phyloP scores from a whole-genome alignment of 2,888 invertebrate genomes.

The Amblyjoppa proteus region DNA sequence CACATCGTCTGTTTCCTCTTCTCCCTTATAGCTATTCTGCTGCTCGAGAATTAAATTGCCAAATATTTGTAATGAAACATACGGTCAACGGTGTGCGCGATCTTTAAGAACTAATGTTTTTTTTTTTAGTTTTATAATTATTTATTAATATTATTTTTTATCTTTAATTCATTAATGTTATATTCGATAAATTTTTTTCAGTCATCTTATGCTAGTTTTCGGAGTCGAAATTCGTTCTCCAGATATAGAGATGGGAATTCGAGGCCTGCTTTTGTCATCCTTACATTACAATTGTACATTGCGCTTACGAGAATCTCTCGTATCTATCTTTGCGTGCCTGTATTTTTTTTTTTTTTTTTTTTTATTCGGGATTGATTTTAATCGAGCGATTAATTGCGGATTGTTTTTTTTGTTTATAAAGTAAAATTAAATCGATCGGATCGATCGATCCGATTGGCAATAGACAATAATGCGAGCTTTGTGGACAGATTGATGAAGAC shows the following conservation, averaged over 20 bases:
- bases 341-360: background rate
- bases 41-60: conserved; percentile 79
- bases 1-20: conserved; percentile 85
- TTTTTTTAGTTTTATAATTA: conserved; percentile 27
- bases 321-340: background rate
- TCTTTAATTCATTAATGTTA: conserved; percentile 24
- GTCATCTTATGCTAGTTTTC: conserved; percentile 8
- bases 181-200: conserved; percentile 11
- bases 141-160: conserved; percentile 28
- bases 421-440: conserved; percentile 19
- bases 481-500: conserved; percentile 28
- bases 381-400: background rate
- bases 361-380: background rate
- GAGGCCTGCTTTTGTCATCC: background rate
- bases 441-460: background rate
- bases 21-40: conserved; percentile 84
- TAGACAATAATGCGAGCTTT: conserved; percentile 24
- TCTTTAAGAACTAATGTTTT: conserved; percentile 60
- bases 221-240: background rate
- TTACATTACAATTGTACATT: conserved; percentile 3
- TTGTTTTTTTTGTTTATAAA: conserved; percentile 30
- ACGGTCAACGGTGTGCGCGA: conserved; percentile 66
- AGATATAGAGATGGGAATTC: background rate
- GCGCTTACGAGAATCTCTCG: background rate
- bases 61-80: conserved; percentile 79